These are phyloP conservation scores for Melozone crissalis DNA, from an alignment of 2,113 vertebrate genomes.

Conservation along the genomic window DNA sequence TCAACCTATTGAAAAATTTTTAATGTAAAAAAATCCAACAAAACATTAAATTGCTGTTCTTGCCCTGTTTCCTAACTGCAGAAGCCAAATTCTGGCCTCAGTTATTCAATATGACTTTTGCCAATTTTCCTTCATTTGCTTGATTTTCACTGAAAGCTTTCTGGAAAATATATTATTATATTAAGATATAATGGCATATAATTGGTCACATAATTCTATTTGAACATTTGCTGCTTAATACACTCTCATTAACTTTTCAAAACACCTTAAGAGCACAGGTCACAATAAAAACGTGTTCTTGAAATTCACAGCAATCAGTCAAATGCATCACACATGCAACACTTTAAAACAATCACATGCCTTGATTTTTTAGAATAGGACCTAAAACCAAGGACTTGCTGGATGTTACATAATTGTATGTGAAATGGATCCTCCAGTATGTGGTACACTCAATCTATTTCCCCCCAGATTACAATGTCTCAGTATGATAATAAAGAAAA, in stretches of 20 bases:
- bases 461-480: background rate
- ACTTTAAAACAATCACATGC: background rate
- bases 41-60: background rate
- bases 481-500: background rate
- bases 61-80: background rate
- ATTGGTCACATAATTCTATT: background rate
- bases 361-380: background rate
- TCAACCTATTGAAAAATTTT: background rate
- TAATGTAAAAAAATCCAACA: background rate
- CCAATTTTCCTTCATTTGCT: background rate
- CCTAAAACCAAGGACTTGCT: background rate
- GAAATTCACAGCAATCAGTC: background rate
- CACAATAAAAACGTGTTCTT: background rate
- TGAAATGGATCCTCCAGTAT: background rate
- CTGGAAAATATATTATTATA: background rate
- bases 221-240: background rate
- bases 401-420: background rate
- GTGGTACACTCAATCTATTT: background rate
- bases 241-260: background rate
- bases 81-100: background rate
- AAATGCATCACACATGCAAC: background rate
- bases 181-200: background rate
- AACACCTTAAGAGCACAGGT: background rate
- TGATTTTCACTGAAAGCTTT: background rate
- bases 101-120: background rate